Percentiles rank a stretch among this genome's conserved stretches.
Conservation (phyloP, 2,113 vertebrate species). For the Ptilorrhoa leucosticta region DNA sequence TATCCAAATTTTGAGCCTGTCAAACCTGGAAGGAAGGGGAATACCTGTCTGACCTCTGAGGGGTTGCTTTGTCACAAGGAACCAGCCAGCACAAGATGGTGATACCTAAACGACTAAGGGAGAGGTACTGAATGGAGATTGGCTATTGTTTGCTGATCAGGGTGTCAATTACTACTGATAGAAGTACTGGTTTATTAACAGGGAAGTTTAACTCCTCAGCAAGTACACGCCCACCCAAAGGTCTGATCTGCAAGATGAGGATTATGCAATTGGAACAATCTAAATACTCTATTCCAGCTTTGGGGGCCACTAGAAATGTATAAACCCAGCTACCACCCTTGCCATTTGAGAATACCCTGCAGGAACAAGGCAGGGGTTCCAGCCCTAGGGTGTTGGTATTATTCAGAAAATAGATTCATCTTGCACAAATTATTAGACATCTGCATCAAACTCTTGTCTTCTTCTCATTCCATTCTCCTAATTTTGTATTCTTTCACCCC, state of each 20-base stretch:
- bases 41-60: background rate
- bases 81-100: background rate
- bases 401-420: background rate
- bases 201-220: background rate
- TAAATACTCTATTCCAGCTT: background rate
- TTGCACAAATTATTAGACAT: background rate
- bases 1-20: fast-evolving
- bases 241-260: background rate
- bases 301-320: background rate
- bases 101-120: background rate
- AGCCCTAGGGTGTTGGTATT: background rate
- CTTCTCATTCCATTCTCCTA: background rate
- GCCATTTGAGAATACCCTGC: background rate
- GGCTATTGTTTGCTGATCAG: background rate
- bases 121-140: background rate
- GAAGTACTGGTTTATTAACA: background rate
- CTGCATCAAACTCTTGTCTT: background rate
- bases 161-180: background rate
- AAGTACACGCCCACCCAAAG: background rate
- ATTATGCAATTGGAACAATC: background rate
- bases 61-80: background rate
- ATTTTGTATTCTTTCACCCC: background rate
- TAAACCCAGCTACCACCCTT: background rate
- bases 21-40: background rate
- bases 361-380: background rate